phyloP scores from a whole-genome alignment of 2,888 invertebrate species.

The Seira musarum region DNA sequence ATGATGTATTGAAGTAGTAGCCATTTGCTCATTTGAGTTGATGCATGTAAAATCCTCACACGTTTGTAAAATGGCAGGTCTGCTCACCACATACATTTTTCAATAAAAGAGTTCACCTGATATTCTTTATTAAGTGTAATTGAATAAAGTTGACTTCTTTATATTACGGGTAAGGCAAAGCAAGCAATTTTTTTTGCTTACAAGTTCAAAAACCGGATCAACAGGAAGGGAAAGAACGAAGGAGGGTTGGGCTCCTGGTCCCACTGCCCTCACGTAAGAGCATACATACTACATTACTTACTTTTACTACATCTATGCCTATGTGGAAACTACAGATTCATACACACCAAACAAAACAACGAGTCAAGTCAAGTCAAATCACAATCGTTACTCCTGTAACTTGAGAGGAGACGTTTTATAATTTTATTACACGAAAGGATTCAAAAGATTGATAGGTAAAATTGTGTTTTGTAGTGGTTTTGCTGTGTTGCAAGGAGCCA shows the following conservation, averaged over 20 bases:
- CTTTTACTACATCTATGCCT: not conserved
- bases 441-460: not conserved
- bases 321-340: not conserved
- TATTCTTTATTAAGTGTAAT: conserved; percentile 12
- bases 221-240: conserved; percentile 52
- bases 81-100: conserved; percentile 19
- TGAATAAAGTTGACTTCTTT: conserved; percentile 26
- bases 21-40: too few species aligned
- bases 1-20: too few species aligned
- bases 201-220: conserved; percentile 63
- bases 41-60: not conserved
- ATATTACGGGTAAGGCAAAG: conserved; percentile 7
- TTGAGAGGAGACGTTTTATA: conserved; percentile 2
- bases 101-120: conserved; percentile 26
- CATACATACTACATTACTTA: conserved; percentile 11
- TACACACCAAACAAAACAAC: too few species aligned
- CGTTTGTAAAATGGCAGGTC: not conserved
- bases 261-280: conserved; percentile 53
- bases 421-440: not conserved
- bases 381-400: conserved; percentile 13
- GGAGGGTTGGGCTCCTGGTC: conserved; percentile 56
- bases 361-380: too few species aligned
- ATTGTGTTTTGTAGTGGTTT: not conserved
- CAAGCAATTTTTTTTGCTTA: conserved; percentile 5
- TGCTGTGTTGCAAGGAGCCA: too few species aligned